phyloP scores from a whole-genome alignment of 2,888 invertebrate genomes.

The Apodemia hepburni region DNA sequence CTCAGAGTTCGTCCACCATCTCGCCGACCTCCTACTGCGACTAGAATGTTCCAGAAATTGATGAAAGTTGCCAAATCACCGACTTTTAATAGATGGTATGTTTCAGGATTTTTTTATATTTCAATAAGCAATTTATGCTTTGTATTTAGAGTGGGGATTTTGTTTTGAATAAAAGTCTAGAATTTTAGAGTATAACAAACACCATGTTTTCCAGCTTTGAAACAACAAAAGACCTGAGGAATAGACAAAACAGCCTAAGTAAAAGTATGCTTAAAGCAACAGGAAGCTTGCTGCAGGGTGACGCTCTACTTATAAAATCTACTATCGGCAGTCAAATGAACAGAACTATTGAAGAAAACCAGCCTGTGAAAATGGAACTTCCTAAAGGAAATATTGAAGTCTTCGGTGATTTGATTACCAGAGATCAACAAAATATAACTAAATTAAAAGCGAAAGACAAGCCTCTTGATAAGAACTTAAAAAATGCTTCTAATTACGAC shows the following conservation, averaged over 20 bases:
- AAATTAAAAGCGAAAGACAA: slow-evolving; percentile 59
- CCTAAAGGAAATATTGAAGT: slow-evolving; percentile 38
- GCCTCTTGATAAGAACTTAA: slow-evolving; percentile 57
- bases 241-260: slow-evolving; percentile 68
- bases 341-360: slow-evolving; percentile 55
- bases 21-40: slow-evolving; percentile 53
- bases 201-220: slow-evolving; percentile 49
- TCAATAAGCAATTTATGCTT: no score
- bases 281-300: slow-evolving; percentile 64
- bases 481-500: slow-evolving; percentile 61
- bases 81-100: slow-evolving; percentile 63
- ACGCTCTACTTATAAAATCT: slow-evolving; percentile 66
- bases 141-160: no score
- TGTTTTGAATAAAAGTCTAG: no score
- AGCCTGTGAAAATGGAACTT: slow-evolving; percentile 52
- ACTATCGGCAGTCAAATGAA: slow-evolving; percentile 51
- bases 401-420: slow-evolving; percentile 34
- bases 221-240: slow-evolving; percentile 70
- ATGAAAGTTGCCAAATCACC: slow-evolving; percentile 58
- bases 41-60: slow-evolving; percentile 60
- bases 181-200: neutral
- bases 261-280: slow-evolving; percentile 71
- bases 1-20: slow-evolving; percentile 55
- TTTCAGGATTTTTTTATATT: neutral
- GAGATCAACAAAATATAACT: slow-evolving; percentile 48